Percentiles rank a stretch among this genome's conserved stretches.
Evolutionary conservation across 2,797 vertebrate species (phyloP).

Genomic region (Remorina albescens): DNA sequence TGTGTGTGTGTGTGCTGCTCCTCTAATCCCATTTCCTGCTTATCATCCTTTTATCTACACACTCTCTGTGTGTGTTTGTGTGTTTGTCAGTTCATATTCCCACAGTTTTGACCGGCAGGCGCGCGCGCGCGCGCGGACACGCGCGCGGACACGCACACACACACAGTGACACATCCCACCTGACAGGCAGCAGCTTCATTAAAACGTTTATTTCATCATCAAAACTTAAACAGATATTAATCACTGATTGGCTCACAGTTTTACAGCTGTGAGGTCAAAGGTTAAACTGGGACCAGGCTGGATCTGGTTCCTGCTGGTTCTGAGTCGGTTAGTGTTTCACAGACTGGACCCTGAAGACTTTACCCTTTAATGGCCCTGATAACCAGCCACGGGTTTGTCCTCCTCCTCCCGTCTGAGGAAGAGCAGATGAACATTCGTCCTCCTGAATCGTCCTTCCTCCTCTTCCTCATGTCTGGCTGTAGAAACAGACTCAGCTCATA

Average conservation of each 20-base stretch:
- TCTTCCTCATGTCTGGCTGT: conserved; percentile 10
- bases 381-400: no score
- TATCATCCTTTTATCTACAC: conserved; percentile 8
- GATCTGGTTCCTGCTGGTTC: no score
- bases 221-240: neutral
- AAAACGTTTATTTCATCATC: neutral
- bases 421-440: conserved; percentile 5
- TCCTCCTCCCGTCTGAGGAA: conserved; percentile 4
- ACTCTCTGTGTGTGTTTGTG: neutral
- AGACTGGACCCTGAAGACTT: no score
- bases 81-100: neutral
- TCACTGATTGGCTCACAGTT: neutral
- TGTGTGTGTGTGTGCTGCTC: conserved; percentile 1
- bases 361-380: no score
- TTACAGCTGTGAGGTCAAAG: no score
- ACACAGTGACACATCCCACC: no score
- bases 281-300: no score
- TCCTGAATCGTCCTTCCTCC: conserved; percentile 8
- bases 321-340: no score
- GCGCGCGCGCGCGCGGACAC: no score
- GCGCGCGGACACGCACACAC: no score
- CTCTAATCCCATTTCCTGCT: conserved; percentile 26
- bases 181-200: neutral
- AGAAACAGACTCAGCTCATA: neutral
- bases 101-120: neutral